Conservation (phyloP, 2,888 invertebrate species). For the Bellardia pandia region DNA sequence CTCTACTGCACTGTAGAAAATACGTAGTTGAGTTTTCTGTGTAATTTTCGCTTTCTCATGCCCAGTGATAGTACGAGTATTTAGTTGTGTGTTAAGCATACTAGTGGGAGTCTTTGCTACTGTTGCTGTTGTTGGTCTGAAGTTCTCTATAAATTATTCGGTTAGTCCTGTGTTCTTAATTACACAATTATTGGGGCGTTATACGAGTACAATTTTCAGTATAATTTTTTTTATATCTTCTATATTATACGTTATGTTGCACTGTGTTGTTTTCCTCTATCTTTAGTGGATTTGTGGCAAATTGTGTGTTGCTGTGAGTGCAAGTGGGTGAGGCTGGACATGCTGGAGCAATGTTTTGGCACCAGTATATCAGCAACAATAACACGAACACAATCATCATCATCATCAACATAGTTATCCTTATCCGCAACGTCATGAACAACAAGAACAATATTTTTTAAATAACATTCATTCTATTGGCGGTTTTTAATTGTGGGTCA, state of each 20-base stretch:
- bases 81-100: slow-evolving; percentile 23
- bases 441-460: slow-evolving; percentile 10
- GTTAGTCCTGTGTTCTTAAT: slow-evolving; percentile 69
- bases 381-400: slow-evolving; percentile 1
- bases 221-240: not conserved
- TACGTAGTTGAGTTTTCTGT: not conserved
- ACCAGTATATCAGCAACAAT: slow-evolving; percentile 4
- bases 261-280: slow-evolving; percentile 7
- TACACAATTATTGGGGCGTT: slow-evolving; percentile 72
- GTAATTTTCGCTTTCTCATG: slow-evolving; percentile 21
- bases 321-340: slow-evolving; percentile 48
- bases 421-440: slow-evolving; percentile 6
- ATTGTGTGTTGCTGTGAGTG: slow-evolving; percentile 31
- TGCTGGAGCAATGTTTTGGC: slow-evolving; percentile 18
- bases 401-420: slow-evolving; percentile 4
- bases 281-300: slow-evolving; percentile 22
- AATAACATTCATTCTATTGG: slow-evolving; percentile 53
- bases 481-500: slow-evolving; percentile 60
- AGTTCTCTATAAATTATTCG: slow-evolving; percentile 68
- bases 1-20: not conserved
- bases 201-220: slow-evolving; percentile 58
- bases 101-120: slow-evolving; percentile 4
- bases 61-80: not conserved
- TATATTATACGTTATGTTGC: slow-evolving; percentile 5
- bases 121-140: slow-evolving; percentile 12